Conservation (phyloP, 2,113 vertebrate genomes). For the Himantopus leucocephalus region DNA sequence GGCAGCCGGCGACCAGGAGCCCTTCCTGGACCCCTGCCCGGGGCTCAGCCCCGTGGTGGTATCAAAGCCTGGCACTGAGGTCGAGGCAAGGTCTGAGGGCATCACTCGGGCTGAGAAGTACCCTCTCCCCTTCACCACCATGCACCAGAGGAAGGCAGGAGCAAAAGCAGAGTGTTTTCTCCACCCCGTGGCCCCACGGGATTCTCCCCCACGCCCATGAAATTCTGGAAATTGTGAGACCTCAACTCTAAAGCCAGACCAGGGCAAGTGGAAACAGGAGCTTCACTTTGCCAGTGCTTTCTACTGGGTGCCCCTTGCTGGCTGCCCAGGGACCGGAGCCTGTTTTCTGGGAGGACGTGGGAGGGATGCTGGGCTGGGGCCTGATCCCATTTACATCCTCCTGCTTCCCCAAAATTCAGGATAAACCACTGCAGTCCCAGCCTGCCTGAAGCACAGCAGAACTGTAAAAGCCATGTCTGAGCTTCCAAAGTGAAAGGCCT, state of each 20-base stretch:
- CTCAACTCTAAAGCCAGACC: rapidly evolving
- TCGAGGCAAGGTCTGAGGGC: neutral
- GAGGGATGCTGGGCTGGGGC: neutral
- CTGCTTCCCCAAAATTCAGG: neutral
- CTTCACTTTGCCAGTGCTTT: neutral
- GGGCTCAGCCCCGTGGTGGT: neutral
- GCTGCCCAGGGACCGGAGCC: rapidly evolving
- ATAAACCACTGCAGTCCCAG: neutral
- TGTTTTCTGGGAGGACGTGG: neutral
- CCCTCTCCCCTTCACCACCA: neutral
- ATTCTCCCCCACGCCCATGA: neutral
- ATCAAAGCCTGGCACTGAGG: neutral
- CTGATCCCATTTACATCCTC: neutral
- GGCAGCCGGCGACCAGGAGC: neutral
- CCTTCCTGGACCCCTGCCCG: rapidly evolving
- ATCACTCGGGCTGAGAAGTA: neutral
- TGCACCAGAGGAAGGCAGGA: neutral
- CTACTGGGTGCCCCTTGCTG: rapidly evolving
- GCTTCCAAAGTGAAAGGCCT: neutral
- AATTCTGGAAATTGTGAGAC: neutral
- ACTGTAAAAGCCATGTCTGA: neutral
- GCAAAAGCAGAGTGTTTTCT: neutral
- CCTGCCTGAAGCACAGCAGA: neutral
- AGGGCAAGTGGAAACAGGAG: neutral
- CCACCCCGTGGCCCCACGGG: rapidly evolving